Evolutionary conservation across 2,888 invertebrate genomes (phyloP).

Genomic region (Amphipyra berbera): DNA sequence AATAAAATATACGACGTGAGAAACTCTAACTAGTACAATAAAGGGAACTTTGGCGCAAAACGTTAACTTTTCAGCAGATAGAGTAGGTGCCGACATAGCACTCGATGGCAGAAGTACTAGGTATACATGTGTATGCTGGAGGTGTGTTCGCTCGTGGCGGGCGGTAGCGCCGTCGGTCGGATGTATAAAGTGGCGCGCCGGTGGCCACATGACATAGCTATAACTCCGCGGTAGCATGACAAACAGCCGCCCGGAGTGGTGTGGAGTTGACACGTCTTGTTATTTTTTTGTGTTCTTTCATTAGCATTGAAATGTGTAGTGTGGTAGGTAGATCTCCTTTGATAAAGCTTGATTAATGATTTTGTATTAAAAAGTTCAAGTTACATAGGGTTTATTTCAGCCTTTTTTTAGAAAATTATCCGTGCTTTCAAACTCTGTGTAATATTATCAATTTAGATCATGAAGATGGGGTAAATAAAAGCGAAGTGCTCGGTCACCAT

Average conservation of each 20-base stretch:
- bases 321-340: too few species aligned
- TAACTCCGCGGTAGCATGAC: conserved; percentile 88
- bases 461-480: too few species aligned
- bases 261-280: conserved; percentile 71
- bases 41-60: conserved; percentile 51
- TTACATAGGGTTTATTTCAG: too few species aligned
- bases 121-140: conserved; percentile 67
- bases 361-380: too few species aligned
- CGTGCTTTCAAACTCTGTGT: too few species aligned
- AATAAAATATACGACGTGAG: conserved; percentile 58
- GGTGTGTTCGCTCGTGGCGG: conserved; percentile 74
- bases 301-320: too few species aligned
- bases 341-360: too few species aligned
- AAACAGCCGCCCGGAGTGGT: conserved; percentile 77
- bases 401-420: too few species aligned
- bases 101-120: conserved; percentile 57
- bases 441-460: too few species aligned
- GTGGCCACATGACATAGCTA: conserved; percentile 89
- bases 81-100: conserved; percentile 60
- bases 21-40: conserved; percentile 47
- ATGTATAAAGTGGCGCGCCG: conserved; percentile 90
- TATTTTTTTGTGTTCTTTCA: conserved; percentile 5
- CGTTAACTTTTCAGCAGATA: conserved; percentile 57
- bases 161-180: conserved; percentile 81
- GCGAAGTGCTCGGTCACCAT: too few species aligned